These are phyloP conservation scores for Drosophila dunni DNA, from an alignment of 1,140 invertebrate genomes.

Conservation along the genomic window DNA sequence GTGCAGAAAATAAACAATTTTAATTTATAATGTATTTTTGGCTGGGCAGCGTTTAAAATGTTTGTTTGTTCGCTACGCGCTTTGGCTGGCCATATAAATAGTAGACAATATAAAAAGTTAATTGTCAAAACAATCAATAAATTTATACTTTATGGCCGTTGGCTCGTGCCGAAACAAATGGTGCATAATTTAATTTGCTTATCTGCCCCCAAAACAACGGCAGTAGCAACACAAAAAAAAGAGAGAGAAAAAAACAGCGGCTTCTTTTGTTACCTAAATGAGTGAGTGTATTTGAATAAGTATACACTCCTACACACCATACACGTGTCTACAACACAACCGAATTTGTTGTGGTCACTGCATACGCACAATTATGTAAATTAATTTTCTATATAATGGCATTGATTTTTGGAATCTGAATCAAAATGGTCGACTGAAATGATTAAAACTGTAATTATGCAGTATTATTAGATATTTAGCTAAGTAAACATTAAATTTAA, in stretches of 20 bases:
- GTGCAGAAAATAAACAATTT: conserved; percentile 26
- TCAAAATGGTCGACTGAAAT: background rate
- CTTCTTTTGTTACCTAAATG: conserved; percentile 26
- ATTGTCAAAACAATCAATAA: conserved; percentile 81
- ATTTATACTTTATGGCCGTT: conserved; percentile 66
- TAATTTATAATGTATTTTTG: conserved; percentile 4
- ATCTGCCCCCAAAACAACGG: conserved; percentile 31
- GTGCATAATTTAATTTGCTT: conserved; percentile 66
- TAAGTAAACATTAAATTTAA: background rate
- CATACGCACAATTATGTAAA: conserved; percentile 17
- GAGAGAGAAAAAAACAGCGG: background rate
- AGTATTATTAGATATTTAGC: conserved; percentile 10
- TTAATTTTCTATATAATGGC: conserved; percentile 3
- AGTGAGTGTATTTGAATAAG: conserved; percentile 8
- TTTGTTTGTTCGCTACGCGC: conserved; percentile 28
- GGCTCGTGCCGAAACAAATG: conserved; percentile 63
- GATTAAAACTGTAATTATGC: background rate
- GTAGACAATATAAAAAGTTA: conserved; percentile 72
- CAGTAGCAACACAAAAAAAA: background rate
- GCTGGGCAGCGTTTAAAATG: conserved; percentile 14
- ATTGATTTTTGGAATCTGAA: conserved; percentile 6
- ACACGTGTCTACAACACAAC: background rate
- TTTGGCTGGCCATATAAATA: conserved; percentile 55
- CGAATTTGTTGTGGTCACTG: conserved; percentile 9
- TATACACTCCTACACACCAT: background rate